phyloP scores from a whole-genome alignment of 2,888 invertebrate species.

The Nymphalis c-album region DNA sequence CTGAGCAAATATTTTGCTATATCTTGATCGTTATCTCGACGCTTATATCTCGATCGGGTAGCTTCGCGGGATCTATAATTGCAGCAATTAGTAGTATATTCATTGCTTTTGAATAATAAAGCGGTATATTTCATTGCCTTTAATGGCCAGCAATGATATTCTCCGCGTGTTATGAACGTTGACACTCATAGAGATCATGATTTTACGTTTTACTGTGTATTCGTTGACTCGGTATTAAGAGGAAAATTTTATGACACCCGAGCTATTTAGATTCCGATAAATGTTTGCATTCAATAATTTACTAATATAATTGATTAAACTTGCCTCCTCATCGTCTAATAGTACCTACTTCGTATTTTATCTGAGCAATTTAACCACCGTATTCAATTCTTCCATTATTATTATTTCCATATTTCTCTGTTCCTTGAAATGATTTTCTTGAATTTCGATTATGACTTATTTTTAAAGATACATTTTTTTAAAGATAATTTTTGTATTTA shows the following conservation, averaged over 20 bases:
- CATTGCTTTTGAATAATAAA: constrained; percentile 39
- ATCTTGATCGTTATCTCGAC: constrained; percentile 27
- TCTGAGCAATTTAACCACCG: neutral
- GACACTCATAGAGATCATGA: constrained; percentile 32
- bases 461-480: constrained; percentile 23
- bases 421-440: constrained; percentile 10
- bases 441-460: constrained; percentile 26
- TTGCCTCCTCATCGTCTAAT: neutral
- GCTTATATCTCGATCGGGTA: constrained; percentile 21
- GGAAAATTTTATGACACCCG: constrained; percentile 27
- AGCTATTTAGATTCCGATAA: constrained; percentile 18
- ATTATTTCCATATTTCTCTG: constrained; percentile 1
- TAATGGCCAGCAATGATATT: constrained; percentile 27
- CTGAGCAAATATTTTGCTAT: constrained; percentile 31
- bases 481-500: constrained; percentile 32
- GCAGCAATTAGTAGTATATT: constrained; percentile 42
- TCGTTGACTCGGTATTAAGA: constrained; percentile 21
- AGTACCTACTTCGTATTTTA: neutral
- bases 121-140: constrained; percentile 36
- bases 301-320: constrained; percentile 1
- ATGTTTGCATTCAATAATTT: constrained; percentile 11
- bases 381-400: too few relatives aligned
- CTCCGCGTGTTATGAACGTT: constrained; percentile 23
- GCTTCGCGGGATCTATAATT: constrained; percentile 35
- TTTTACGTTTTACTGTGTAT: constrained; percentile 30